phyloP scores from a whole-genome alignment of 2,113 vertebrate genomes.

The Ictidomys tridecemlineatus region DNA sequence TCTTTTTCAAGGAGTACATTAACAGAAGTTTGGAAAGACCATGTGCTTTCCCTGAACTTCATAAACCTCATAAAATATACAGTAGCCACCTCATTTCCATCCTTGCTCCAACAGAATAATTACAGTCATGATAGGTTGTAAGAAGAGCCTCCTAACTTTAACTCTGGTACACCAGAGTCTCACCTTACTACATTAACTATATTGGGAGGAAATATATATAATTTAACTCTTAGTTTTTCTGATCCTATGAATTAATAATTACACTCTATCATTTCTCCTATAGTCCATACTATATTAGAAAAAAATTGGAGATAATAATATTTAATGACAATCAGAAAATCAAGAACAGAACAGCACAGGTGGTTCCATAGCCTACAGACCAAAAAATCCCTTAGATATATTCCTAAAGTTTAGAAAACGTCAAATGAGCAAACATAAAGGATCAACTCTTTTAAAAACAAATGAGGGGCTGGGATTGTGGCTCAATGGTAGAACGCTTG shows the following conservation, averaged over 20 bases:
- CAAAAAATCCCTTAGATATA: not conserved
- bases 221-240: not conserved
- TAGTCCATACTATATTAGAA: not conserved
- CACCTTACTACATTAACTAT: not conserved
- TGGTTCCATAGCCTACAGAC: no score
- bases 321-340: constrained; percentile 1
- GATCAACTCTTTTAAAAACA: not conserved
- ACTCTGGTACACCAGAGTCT: not conserved
- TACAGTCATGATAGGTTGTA: not conserved
- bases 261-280: not conserved
- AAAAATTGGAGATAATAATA: not conserved
- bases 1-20: not conserved
- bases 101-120: not conserved
- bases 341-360: no score
- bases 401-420: constrained; percentile 11
- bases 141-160: not conserved
- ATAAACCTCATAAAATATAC: not conserved
- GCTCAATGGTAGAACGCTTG: no score
- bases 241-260: not conserved
- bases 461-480: no score
- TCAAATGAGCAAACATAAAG: not conserved
- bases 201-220: not conserved
- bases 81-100: not conserved
- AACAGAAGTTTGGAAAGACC: not conserved
- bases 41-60: not conserved